Evolutionary conservation across 1,140 invertebrate genomes (phyloP), one percentile per base, ranked within the genome.

Genomic region (Polypedilum vanderplanki): DNA sequence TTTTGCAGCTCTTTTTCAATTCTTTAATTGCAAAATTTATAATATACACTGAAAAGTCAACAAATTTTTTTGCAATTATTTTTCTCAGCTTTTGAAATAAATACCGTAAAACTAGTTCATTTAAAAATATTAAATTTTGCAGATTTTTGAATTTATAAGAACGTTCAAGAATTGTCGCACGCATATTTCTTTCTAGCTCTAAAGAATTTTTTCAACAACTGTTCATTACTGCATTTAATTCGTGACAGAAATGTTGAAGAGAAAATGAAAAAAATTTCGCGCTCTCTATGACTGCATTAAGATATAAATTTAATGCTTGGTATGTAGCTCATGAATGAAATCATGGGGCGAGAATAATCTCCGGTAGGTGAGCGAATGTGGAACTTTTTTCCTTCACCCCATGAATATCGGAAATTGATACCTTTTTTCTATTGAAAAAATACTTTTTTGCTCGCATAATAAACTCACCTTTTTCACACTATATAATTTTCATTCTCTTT

Each of bases 381-480:
- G 5, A 33, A 33, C 24, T 33, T 33, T 33, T 33, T 33, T 33
- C 24, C 24, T 33, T 33, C 24, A 33, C 24, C 24, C 24, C 24
- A 5, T 33, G 24, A 70, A 70, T 70, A 70, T 70, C 65, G 65
- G 65, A 70, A 70, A 70, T 70, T 70, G 65, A 70, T 70, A 70
- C 65, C 65, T 70, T 70, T 57, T 70, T 22, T 70, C 65, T 22
- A 18, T 18, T 18, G 20, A 70, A 70, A n/a, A 20, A 70, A 20
- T 18, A 22, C 18, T 10, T 18, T n/a, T 17, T 57, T 18, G 9
- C 15, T 70, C 65, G 17, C 17, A 70, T 70, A 70, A 70, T 70
- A 7, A 20, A 20, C 24, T 33, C 24, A 33, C 24, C 24, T 33
- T 70, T 70, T 70, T 20, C 20, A 20, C 65, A 18, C 65, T 57